These are phyloP conservation scores for Nothocercus nigrocapillus DNA, from an alignment of 2,113 vertebrate species.

Conservation along the genomic window DNA sequence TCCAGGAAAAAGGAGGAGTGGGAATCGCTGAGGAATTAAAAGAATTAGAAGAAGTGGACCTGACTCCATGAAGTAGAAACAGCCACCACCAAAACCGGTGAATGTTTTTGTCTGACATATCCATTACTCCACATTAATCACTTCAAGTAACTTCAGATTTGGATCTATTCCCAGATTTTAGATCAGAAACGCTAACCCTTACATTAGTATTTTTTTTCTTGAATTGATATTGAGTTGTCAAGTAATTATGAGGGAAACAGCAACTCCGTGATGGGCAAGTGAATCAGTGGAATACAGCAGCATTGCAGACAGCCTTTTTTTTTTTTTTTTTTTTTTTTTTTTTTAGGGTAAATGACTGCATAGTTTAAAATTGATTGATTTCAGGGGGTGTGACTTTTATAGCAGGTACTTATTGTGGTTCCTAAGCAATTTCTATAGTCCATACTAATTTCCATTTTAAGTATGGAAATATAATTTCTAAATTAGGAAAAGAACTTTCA, in stretches of 20 bases:
- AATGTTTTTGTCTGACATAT: background rate
- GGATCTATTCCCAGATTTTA: background rate
- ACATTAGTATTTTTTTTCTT: background rate
- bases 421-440: background rate
- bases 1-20: background rate
- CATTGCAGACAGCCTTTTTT: background rate
- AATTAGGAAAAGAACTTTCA: background rate
- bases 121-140: background rate
- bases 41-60: background rate
- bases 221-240: background rate
- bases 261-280: accelerated
- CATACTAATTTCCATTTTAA: background rate
- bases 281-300: background rate
- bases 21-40: background rate
- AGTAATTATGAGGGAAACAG: background rate
- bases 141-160: background rate
- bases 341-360: background rate
- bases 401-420: background rate
- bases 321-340: background rate
- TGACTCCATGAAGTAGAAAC: background rate
- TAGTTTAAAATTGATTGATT: background rate
- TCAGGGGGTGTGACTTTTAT: background rate
- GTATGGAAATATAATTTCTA: slow-evolving; percentile 8
- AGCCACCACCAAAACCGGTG: background rate
- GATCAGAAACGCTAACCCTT: background rate